A percentile compares a stretch with the other conserved stretches of the same genome.
Evolutionary conservation across 2,113 vertebrate species (phyloP).

Genomic region (Aegithalos caudatus): DNA sequence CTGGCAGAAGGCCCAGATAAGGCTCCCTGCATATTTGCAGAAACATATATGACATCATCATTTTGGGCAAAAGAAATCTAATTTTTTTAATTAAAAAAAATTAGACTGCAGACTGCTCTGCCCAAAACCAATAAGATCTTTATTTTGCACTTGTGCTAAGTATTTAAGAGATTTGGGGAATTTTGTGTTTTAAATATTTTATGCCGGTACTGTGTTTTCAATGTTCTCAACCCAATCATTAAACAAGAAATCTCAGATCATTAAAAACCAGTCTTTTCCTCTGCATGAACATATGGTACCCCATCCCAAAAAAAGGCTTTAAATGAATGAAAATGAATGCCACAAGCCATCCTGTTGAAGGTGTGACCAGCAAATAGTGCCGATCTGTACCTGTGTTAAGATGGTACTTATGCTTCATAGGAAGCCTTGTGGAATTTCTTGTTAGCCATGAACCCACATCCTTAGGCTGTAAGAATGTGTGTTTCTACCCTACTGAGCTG

Average conservation of each 20-base stretch:
- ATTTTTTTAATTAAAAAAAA: neutral
- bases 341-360: neutral
- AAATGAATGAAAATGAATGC: neutral
- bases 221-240: neutral
- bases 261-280: neutral
- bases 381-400: neutral
- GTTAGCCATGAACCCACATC: neutral
- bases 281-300: neutral
- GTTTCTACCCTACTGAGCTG: neutral
- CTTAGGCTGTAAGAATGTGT: neutral
- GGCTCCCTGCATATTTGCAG: neutral
- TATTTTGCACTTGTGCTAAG: neutral
- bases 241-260: neutral
- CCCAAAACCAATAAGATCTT: neutral
- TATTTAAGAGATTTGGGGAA: neutral
- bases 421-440: neutral
- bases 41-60: neutral
- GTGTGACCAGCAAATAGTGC: neutral
- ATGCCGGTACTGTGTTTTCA: neutral
- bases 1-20: neutral
- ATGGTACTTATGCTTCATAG: neutral
- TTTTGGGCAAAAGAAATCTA: neutral
- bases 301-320: neutral
- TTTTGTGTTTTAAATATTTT: neutral
- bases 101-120: neutral